phyloP scores from a whole-genome alignment of 2,888 invertebrate genomes.

The Argyresthia albistria region DNA sequence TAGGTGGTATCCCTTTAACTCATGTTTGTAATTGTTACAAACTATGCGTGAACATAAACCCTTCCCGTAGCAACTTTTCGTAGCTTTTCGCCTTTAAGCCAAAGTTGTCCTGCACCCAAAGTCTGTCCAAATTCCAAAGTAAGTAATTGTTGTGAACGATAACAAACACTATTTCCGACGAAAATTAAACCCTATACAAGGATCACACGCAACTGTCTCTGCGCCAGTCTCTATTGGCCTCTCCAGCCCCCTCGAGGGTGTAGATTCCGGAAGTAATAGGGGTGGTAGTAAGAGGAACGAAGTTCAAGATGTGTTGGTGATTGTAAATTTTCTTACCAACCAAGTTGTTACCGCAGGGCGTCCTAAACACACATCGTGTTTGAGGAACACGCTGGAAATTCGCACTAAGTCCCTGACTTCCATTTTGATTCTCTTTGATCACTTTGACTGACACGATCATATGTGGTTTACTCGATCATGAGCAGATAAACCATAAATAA shows the following conservation, averaged over 20 bases:
- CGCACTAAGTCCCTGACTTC: not conserved
- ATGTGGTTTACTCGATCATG: too few relatives aligned
- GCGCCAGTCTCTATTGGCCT: not conserved
- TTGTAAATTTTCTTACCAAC: slow-evolving; percentile 9
- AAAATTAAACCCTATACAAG: slow-evolving; percentile 2
- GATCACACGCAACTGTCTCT: slow-evolving; percentile 3
- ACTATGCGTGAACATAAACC: not conserved
- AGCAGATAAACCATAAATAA: too few relatives aligned
- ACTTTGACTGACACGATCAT: not conserved
- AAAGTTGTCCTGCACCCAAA: not conserved
- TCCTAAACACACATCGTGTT: slow-evolving; percentile 39
- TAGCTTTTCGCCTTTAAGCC: not conserved
- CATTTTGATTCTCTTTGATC: not conserved
- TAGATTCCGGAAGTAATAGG: not conserved
- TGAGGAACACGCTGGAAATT: not conserved
- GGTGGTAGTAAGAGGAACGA: not conserved
- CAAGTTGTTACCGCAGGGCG: slow-evolving; percentile 23
- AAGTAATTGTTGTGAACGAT: slow-evolving; percentile 5
- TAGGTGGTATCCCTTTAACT: not conserved
- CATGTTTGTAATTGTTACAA: not conserved
- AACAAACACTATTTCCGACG: slow-evolving; percentile 1
- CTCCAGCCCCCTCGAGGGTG: not conserved
- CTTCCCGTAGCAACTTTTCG: not conserved
- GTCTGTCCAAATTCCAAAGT: not conserved
- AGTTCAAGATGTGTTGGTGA: not conserved